A percentile compares a stretch with the other conserved stretches of the same genome.
phyloP scores from a whole-genome alignment of 2,113 vertebrate genomes.

The Brachionichthys hirsutus region DNA sequence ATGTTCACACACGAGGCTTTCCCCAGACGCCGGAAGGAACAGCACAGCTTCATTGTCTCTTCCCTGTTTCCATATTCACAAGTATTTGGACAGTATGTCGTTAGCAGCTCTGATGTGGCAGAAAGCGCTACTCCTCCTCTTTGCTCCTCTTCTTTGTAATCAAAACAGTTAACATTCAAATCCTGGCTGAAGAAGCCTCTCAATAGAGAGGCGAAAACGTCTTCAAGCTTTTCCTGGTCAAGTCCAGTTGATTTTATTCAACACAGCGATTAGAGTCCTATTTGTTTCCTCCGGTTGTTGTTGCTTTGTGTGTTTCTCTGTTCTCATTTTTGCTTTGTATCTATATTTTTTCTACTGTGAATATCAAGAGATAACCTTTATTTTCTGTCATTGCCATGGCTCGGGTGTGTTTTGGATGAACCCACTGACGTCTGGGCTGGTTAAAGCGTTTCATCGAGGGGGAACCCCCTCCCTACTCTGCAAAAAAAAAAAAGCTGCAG shows the following conservation, averaged over 20 bases:
- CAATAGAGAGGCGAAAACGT: no score
- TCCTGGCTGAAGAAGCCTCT: not conserved
- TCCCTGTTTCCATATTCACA: not conserved
- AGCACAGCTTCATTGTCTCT: conserved; percentile 3
- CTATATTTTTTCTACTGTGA: conserved; percentile 73
- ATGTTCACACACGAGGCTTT: not conserved
- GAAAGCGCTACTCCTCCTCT: conserved; percentile 26
- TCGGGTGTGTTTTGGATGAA: conserved; percentile 54
- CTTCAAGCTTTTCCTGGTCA: no score
- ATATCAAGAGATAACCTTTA: conserved; percentile 69
- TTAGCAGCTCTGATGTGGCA: conserved; percentile 20
- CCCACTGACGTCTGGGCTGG: conserved; percentile 44
- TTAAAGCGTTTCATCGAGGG: conserved; percentile 47
- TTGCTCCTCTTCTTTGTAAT: conserved; percentile 8
- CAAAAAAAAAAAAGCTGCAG: conserved; percentile 48
- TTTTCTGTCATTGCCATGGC: conserved; percentile 61
- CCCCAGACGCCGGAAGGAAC: conserved; percentile 2
- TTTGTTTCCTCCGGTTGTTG: conserved; percentile 38
- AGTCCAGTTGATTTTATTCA: no score
- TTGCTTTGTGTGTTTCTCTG: conserved; percentile 42
- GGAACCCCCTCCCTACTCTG: conserved; percentile 10
- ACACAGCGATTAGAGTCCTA: conserved; percentile 22
- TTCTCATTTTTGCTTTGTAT: conserved; percentile 43
- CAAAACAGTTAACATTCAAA: conserved; percentile 22
- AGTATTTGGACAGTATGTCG: no score